These are phyloP conservation scores for Cygnus buccinator DNA, from an alignment of 2,113 vertebrate genomes.

Conservation along the genomic window DNA sequence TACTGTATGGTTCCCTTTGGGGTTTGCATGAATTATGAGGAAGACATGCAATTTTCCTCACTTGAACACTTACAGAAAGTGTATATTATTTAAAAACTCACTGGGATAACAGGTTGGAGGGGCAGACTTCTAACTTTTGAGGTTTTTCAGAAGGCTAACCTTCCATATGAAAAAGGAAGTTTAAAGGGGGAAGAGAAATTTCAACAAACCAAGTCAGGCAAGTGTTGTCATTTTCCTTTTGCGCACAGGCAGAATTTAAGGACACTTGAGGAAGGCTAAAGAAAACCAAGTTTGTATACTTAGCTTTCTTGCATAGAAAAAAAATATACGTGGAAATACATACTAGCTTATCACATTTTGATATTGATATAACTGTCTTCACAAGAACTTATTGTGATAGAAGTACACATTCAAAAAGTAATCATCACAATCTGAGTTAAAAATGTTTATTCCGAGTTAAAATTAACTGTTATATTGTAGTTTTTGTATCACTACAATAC, in stretches of 20 bases:
- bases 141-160: not conserved
- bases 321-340: not conserved
- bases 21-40: not conserved
- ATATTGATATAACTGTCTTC: not conserved
- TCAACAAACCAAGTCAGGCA: rapidly evolving
- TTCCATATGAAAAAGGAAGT: not conserved
- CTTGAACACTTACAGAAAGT: not conserved
- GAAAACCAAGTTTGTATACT: not conserved
- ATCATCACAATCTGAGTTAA: not conserved
- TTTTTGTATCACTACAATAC: not conserved
- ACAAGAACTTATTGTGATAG: not conserved
- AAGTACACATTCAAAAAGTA: not conserved
- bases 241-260: not conserved
- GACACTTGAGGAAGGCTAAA: not conserved
- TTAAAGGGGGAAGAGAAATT: not conserved
- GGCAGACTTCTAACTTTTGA: not conserved
- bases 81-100: not conserved
- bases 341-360: not conserved
- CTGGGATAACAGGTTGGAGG: no score
- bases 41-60: not conserved
- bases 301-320: not conserved
- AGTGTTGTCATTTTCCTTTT: not conserved
- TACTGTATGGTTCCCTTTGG: not conserved
- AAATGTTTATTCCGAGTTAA: no score
- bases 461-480: no score